Base-by-base conservation (phyloP, 2,797 vertebrate species). In the Melopsittacus undulatus region DNA sequence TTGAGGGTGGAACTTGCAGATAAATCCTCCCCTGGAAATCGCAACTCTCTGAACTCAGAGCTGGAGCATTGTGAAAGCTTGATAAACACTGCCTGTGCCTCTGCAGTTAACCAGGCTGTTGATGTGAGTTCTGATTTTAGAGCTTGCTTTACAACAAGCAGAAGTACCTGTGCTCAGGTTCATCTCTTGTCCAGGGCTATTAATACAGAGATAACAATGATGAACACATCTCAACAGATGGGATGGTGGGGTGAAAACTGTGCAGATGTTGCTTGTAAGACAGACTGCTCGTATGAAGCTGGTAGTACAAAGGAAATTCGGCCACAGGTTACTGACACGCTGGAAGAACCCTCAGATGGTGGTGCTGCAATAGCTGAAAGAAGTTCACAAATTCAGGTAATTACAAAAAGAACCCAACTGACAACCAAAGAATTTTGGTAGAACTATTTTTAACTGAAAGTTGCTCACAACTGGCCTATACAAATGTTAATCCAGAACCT, bases 131-230 rank as follows among this genome's bases (percentile, higher is more conserved):
- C 90, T 19, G 97, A 97, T 30, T 94, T 96, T 49, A 95, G 97
- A 80, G 93, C 94, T 72, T 96, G 82, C 75, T 96, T 96, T 82
- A 97, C 96, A 27, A 30, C 45, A 11, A 97, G 96, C 89, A 94
- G 94, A 19, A 95, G 94, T 12, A 97, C 89, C n/a, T 95, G 66
- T 22, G 30, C 94, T 32, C 85, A 59, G n/a, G n/a, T 68, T 27
- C 43, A 74, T 18, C 40, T 96, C 7, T 70, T 46, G 1, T 97
- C 97, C 51, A 89, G 83, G 30, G 95, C 96, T 51, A 51, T 95
- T 75, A 98, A 96, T 70, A 97, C 97, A 3, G 94, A 97, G 23
- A 75, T 97, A 30, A 96, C 91, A 1, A 91, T 96, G 96, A 94
- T 96, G 96, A 96, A 38, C 63, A 96, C 83, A 68, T 81, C 48